These are phyloP conservation scores for Phacellophora camtschatica DNA, from an alignment of 30 jellyfish, hydroid and myxozoan species.

Conservation along the genomic window DNA sequence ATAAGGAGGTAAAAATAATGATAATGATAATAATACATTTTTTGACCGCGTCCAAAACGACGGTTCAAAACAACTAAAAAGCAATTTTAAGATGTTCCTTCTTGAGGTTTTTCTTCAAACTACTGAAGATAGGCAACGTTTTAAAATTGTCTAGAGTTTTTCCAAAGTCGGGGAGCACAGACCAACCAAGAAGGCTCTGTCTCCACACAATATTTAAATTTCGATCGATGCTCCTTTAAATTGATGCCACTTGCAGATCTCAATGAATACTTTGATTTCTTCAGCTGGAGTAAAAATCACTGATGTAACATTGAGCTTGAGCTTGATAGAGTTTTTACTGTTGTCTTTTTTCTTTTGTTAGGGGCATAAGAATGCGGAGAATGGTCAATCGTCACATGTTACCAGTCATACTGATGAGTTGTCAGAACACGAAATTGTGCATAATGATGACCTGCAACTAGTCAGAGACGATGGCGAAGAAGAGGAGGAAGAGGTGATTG, in stretches of 20 bases:
- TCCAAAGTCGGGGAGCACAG: too few relatives aligned
- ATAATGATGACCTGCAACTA: constrained; percentile 2
- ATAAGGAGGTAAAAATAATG: too few relatives aligned
- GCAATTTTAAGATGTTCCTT: too few relatives aligned
- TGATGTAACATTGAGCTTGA: neutral
- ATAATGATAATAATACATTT: too few relatives aligned
- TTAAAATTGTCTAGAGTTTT: too few relatives aligned
- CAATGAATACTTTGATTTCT: neutral
- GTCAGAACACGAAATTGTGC: neutral
- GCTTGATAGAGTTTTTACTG: neutral
- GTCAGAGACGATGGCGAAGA: constrained; percentile 38
- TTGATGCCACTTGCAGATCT: neutral
- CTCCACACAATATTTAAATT: too few relatives aligned
- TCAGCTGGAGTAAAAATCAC: neutral
- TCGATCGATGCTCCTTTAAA: neutral
- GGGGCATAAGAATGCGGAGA: neutral
- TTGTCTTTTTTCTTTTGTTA: neutral
- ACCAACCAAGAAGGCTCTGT: too few relatives aligned
- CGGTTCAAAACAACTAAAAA: too few relatives aligned
- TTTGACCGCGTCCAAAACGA: too few relatives aligned
- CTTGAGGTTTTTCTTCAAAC: too few relatives aligned
- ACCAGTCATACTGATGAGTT: neutral
- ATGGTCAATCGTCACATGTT: neutral
- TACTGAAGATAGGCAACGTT: too few relatives aligned
- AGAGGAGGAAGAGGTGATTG: constrained; percentile 43